These are phyloP conservation scores for Ormyrus nitidulus DNA, from an alignment of 2,888 invertebrate genomes.

Conservation along the genomic window DNA sequence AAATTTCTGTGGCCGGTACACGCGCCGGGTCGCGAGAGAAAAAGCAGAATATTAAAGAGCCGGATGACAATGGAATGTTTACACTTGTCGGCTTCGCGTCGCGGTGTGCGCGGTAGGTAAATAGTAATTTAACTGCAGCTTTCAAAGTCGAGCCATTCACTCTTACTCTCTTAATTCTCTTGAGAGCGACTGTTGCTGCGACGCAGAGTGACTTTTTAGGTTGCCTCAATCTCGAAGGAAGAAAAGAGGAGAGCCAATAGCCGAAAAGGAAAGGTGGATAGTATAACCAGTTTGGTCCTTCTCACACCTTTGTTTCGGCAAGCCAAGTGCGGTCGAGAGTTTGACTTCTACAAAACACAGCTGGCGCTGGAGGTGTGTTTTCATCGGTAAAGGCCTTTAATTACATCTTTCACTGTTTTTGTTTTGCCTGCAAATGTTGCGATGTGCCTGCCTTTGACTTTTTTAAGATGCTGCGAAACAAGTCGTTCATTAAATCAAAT, in stretches of 20 bases:
- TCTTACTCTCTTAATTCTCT: no score
- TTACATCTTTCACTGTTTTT: constrained; percentile 8
- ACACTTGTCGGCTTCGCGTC: neutral
- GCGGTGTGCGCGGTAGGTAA: neutral
- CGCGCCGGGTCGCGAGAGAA: neutral
- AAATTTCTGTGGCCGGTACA: neutral
- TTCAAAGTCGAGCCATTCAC: no score
- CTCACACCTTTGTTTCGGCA: constrained; percentile 1
- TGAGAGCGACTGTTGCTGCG: neutral
- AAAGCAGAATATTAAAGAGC: neutral
- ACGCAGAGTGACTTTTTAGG: neutral
- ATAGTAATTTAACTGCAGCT: no score
- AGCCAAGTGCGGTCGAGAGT: neutral
- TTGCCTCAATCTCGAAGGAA: no score
- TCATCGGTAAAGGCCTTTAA: constrained; percentile 17
- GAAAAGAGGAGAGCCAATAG: neutral
- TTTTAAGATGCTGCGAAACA: neutral
- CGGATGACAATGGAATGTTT: constrained; percentile 9
- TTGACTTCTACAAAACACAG: constrained; percentile 11
- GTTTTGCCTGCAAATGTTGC: neutral
- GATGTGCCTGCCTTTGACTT: neutral
- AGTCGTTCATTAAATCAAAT: neutral
- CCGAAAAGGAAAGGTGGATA: neutral
- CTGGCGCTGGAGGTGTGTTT: constrained; percentile 33
- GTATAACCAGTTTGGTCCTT: neutral